Evolutionary conservation across 2,797 vertebrate genomes (phyloP).

Genomic region (Nothura maculosa): DNA sequence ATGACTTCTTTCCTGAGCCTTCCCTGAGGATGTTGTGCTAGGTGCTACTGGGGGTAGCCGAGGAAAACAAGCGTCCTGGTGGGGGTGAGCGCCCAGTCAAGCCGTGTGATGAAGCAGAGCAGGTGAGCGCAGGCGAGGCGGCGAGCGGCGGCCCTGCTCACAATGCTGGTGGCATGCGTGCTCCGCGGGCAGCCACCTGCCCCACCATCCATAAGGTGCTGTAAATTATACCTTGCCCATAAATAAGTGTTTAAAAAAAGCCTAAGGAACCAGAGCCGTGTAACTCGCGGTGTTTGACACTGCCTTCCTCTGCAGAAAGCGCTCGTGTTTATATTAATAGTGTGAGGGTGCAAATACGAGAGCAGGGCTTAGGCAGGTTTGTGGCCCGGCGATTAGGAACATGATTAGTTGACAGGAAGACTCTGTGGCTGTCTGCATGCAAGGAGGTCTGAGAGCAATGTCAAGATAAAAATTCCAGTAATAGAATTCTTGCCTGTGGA

Average conservation of each 20-base stretch:
- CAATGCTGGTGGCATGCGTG: background rate
- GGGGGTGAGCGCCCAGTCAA: background rate
- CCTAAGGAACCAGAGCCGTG: slow-evolving; percentile 46
- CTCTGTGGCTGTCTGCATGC: background rate
- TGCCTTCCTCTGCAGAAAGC: background rate
- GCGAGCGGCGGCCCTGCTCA: background rate
- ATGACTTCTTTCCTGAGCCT: background rate
- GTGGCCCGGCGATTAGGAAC: background rate
- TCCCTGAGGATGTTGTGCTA: background rate
- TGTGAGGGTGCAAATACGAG: background rate
- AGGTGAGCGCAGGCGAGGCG: slow-evolving; percentile 37
- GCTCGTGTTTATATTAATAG: slow-evolving; percentile 51
- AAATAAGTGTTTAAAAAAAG: slow-evolving; percentile 73
- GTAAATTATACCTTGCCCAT: slow-evolving; percentile 66
- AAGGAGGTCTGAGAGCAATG: background rate
- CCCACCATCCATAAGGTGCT: slow-evolving; percentile 52
- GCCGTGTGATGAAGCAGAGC: background rate
- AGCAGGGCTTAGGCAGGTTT: slow-evolving; percentile 14
- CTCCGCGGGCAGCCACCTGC: slow-evolving; percentile 48
- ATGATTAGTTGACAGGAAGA: background rate
- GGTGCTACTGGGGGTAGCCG: background rate
- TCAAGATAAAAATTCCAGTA: background rate
- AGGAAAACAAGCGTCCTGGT: background rate
- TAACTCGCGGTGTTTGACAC: slow-evolving; percentile 27
- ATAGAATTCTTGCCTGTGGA: background rate